These are phyloP conservation scores for Pachymerium ferrugineum DNA, from an alignment of 2,888 invertebrate genomes.

Conservation along the genomic window DNA sequence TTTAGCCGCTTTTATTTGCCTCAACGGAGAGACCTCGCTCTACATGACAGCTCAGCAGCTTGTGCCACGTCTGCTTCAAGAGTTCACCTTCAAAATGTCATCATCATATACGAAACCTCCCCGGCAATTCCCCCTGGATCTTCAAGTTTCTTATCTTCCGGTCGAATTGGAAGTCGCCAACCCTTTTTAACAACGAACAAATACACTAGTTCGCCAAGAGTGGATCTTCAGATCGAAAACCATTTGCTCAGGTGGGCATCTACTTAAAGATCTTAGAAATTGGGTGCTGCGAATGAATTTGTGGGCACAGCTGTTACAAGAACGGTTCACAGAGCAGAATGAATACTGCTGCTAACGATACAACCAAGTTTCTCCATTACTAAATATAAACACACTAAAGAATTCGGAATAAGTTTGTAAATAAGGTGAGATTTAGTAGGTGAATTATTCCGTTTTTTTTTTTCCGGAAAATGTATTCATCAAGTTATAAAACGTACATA, in stretches of 20 bases:
- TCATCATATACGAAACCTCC: neutral
- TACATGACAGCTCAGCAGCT: neutral
- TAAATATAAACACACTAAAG: neutral
- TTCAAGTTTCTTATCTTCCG: neutral
- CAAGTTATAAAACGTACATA: neutral
- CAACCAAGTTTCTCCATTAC: too few relatives aligned
- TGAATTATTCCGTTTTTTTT: neutral
- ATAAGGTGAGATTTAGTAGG: neutral
- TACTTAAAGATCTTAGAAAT: neutral
- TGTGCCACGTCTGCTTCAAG: neutral
- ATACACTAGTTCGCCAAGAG: too few relatives aligned
- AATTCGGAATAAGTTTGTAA: neutral
- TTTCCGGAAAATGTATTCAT: too few relatives aligned
- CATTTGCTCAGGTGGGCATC: neutral
- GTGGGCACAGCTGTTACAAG: neutral
- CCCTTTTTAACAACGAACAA: neutral
- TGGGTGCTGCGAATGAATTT: neutral
- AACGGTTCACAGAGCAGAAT: neutral
- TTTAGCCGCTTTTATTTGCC: neutral
- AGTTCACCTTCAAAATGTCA: constrained; percentile 8
- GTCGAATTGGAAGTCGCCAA: neutral
- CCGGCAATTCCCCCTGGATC: neutral
- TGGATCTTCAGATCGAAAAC: neutral
- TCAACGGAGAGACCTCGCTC: neutral
- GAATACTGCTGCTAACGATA: neutral